These are phyloP conservation scores for Plutella xylostella DNA, from an alignment of 2,888 invertebrate genomes.

Conservation along the genomic window DNA sequence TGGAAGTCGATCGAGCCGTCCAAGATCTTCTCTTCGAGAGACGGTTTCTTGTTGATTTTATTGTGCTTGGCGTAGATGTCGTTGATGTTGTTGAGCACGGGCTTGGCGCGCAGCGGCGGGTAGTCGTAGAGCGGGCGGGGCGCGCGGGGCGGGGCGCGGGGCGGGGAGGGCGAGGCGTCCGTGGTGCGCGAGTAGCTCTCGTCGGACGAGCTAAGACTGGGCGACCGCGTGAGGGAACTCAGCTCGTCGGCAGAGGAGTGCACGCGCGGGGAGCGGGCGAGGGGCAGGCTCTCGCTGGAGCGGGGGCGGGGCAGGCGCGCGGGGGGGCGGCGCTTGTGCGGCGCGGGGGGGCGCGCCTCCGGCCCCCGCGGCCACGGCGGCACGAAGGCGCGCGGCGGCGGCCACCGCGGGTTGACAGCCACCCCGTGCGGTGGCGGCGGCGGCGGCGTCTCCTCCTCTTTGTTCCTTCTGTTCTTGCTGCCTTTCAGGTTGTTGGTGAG, in stretches of 20 bases:
- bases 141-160: conserved; percentile 65
- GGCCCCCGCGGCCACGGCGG: conserved; percentile 75
- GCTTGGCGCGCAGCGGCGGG: conserved; percentile 68
- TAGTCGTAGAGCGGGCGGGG: conserved; percentile 68
- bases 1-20: conserved; percentile 45
- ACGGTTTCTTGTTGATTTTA: conserved; percentile 46
- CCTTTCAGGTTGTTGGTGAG: conserved; percentile 50
- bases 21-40: conserved; percentile 50
- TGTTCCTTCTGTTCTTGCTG: conserved; percentile 60
- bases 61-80: conserved; percentile 52
- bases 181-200: conserved; percentile 87
- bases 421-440: conserved; percentile 72
- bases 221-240: conserved; percentile 83
- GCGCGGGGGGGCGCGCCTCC: conserved; percentile 47
- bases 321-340: conserved; percentile 50
- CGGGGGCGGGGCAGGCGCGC: conserved; percentile 72
- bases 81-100: conserved; percentile 41
- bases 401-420: conserved; percentile 46
- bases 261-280: conserved; percentile 70
- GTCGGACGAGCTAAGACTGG: conserved; percentile 86
- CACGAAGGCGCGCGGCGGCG: conserved; percentile 64
- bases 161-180: conserved; percentile 74
- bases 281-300: conserved; percentile 74
- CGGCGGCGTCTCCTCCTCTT: conserved; percentile 64
- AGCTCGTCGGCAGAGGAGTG: conserved; percentile 87